Evolutionary conservation across 92 coral and sea anemone genomes (phyloP).

Genomic region (Pocillopora meandrina): DNA sequence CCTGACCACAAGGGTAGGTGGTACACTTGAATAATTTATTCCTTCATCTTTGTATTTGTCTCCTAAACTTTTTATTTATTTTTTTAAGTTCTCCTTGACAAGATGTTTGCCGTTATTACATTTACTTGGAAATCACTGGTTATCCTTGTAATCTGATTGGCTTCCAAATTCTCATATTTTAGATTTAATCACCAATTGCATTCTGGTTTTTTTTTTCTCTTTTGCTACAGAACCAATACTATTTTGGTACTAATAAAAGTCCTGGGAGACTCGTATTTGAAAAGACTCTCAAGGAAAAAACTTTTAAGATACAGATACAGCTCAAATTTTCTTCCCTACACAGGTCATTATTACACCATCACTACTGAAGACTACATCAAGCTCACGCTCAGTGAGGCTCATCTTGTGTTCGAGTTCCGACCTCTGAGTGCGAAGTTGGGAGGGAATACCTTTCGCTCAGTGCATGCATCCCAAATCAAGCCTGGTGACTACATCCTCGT

Average conservation of each 20-base stretch:
- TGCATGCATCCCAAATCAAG: conserved; percentile 61
- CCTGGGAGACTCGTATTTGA: too few relatives aligned
- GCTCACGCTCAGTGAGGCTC: conserved; percentile 71
- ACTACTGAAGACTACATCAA: conserved; percentile 51
- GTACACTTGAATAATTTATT: neutral
- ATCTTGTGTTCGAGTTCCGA: conserved; percentile 60
- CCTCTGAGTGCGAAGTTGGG: conserved; percentile 8
- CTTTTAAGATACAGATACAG: too few relatives aligned
- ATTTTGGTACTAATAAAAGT: too few relatives aligned
- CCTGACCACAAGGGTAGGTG: conserved; percentile 30
- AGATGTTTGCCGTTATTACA: too few relatives aligned
- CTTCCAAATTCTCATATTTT: too few relatives aligned
- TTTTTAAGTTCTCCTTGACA: neutral
- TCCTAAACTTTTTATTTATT: too few relatives aligned
- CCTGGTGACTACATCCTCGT: conserved; percentile 68
- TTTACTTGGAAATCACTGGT: too few relatives aligned
- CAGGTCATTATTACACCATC: conserved; percentile 63
- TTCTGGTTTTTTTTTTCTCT: too few relatives aligned
- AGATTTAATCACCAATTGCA: too few relatives aligned
- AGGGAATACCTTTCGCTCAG: conserved; percentile 26
- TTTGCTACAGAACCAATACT: too few relatives aligned
- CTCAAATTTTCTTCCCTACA: neutral
- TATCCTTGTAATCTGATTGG: too few relatives aligned
- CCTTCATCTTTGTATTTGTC: neutral
- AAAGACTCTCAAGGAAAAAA: too few relatives aligned